These are phyloP conservation scores for Bombylius discolor DNA, from an alignment of 2,888 invertebrate genomes.

Conservation along the genomic window DNA sequence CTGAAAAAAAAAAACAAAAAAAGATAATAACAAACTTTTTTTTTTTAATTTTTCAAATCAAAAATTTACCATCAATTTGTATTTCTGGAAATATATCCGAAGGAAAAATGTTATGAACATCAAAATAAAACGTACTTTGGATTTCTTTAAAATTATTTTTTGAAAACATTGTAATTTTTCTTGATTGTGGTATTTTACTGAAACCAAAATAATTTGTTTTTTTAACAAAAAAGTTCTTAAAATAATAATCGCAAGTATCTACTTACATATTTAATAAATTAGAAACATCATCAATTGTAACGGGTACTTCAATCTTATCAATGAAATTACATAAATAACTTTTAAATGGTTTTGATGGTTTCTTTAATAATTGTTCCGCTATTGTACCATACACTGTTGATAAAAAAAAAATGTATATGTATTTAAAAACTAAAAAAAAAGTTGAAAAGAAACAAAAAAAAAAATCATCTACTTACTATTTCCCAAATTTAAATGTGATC, in stretches of 20 bases:
- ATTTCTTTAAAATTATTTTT: slow-evolving; percentile 25
- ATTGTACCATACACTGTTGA: slow-evolving; percentile 26
- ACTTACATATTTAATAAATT: slow-evolving; percentile 25
- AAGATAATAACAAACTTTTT: not conserved
- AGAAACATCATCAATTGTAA: slow-evolving; percentile 25
- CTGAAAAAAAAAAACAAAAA: slow-evolving; percentile 12
- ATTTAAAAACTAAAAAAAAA: not conserved
- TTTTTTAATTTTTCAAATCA: no score
- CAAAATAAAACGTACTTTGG: slow-evolving; percentile 28
- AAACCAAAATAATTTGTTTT: not conserved
- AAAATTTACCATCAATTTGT: slow-evolving; percentile 22
- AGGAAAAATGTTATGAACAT: slow-evolving; percentile 31
- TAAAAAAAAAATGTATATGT: not conserved
- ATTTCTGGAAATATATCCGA: slow-evolving; percentile 23
- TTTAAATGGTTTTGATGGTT: slow-evolving; percentile 16
- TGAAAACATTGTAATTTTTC: slow-evolving; percentile 28
- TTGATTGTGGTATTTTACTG: slow-evolving; percentile 28
- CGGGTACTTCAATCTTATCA: slow-evolving; percentile 28
- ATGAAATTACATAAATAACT: slow-evolving; percentile 19
- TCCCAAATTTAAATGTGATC: slow-evolving; percentile 29
- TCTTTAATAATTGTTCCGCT: slow-evolving; percentile 26
- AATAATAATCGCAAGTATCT: not conserved
- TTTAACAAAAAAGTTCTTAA: not conserved
- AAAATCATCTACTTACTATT: slow-evolving; percentile 19
- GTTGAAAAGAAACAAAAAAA: not conserved